phyloP scores from a whole-genome alignment of 2,797 vertebrate species.

The Scarus forsteni region DNA sequence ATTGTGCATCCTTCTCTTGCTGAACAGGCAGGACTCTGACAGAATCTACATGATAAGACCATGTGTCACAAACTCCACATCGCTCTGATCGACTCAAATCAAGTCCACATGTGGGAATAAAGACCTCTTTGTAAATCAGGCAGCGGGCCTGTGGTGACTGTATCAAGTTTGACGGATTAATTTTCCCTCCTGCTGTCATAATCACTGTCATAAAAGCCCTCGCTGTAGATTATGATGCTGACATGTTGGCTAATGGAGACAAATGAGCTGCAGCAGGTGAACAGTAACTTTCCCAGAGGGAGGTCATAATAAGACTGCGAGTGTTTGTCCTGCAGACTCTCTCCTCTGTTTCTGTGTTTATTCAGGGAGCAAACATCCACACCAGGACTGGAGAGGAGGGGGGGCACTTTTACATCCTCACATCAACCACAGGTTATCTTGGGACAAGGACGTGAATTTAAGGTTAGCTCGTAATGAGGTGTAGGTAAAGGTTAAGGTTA shows the following conservation, averaged over 20 bases:
- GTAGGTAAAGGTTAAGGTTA: not conserved
- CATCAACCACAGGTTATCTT: constrained; percentile 15
- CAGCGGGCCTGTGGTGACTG: constrained; percentile 4
- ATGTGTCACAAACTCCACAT: not conserved
- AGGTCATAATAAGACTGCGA: constrained; percentile 5
- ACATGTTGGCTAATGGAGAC: constrained; percentile 1
- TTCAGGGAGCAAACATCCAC: constrained; percentile 1
- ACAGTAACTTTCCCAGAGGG: not conserved
- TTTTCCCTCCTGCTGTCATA: constrained; percentile 21
- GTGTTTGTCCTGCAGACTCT: not conserved
- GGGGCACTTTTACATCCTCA: constrained; percentile 25
- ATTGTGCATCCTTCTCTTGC: too few species aligned
- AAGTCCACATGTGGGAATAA: constrained; percentile 2
- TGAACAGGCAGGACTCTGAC: too few species aligned
- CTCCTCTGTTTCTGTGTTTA: not conserved
- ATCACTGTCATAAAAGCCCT: constrained; percentile 9
- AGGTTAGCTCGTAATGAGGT: constrained; percentile 9
- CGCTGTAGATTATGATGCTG: constrained; percentile 21
- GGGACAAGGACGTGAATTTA: constrained; percentile 10
- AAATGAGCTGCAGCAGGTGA: constrained; percentile 4
- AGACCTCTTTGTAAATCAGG: constrained; percentile 10
- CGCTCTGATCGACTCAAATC: not conserved
- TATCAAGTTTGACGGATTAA: constrained; percentile 18
- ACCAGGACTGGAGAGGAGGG: constrained; percentile 3
- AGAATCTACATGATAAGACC: too few species aligned